These are phyloP conservation scores for Thunnus thynnus DNA, from an alignment of 2,113 vertebrate species.

Conservation along the genomic window DNA sequence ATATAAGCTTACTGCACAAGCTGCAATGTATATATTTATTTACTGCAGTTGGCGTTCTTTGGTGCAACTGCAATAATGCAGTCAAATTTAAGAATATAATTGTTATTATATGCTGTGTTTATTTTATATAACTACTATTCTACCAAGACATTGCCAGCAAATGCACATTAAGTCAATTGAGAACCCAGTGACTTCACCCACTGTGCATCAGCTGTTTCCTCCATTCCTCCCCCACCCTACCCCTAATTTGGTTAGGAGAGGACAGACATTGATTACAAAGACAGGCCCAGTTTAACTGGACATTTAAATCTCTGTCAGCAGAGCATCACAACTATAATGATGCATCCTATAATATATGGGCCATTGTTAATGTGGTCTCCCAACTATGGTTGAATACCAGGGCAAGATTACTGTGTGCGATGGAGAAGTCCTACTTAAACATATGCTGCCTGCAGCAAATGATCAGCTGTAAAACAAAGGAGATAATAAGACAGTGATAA, in stretches of 20 bases:
- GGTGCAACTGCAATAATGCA: neutral
- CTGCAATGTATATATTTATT: neutral
- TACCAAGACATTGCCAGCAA: conserved; percentile 19
- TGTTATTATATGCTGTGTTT: neutral
- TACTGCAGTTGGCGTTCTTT: neutral
- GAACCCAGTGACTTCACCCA: conserved; percentile 69
- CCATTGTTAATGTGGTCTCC: conserved; percentile 28
- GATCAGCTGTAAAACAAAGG: conserved; percentile 43
- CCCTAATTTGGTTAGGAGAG: conserved; percentile 74
- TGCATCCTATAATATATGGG: conserved; percentile 24
- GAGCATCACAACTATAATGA: conserved; percentile 31
- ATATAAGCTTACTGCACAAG: neutral
- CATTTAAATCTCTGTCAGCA: conserved; percentile 46
- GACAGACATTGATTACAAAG: conserved; percentile 72
- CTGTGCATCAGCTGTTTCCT: conserved; percentile 81
- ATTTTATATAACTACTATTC: neutral
- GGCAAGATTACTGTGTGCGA: neutral
- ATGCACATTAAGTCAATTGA: conserved; percentile 57
- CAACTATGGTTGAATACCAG: conserved; percentile 20
- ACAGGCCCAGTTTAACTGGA: conserved; percentile 34
- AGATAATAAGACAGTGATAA: conserved; percentile 37
- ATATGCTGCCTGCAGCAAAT: conserved; percentile 36
- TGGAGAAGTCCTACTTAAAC: conserved; percentile 27
- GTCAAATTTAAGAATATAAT: neutral
- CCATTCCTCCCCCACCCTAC: conserved; percentile 71